phyloP scores from a whole-genome alignment of 92 coral and sea anemone genomes.

The Palythoa caribaeorum region DNA sequence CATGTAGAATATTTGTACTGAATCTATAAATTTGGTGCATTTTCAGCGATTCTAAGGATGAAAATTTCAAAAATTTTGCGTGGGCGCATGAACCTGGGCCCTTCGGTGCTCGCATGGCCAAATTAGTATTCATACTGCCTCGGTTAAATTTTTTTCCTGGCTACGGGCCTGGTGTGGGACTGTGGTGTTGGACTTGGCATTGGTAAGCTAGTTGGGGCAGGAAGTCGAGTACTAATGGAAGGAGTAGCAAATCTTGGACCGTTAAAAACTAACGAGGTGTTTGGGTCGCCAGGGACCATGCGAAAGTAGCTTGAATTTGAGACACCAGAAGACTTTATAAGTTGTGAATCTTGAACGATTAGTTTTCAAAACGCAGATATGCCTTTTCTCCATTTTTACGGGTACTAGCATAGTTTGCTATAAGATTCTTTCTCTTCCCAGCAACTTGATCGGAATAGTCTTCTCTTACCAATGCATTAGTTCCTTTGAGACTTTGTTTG shows the following conservation, averaged over 20 bases:
- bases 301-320: neutral
- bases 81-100: no score
- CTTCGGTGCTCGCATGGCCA: neutral
- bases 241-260: neutral
- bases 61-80: no score
- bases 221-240: neutral
- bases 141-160: no score
- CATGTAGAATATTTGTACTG: no score
- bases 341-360: conserved; percentile 1
- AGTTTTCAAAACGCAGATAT: conserved; percentile 54
- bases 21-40: no score
- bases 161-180: neutral
- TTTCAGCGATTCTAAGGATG: no score
- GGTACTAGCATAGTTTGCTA: conserved; percentile 52
- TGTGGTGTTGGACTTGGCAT: neutral
- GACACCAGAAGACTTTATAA: neutral
- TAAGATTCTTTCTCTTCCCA: conserved; percentile 45
- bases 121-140: neutral
- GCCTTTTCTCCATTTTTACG: conserved; percentile 47
- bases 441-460: conserved; percentile 56
- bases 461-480: conserved; percentile 52
- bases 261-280: neutral
- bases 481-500: conserved; percentile 46
- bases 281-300: neutral
- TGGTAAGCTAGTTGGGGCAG: neutral